phyloP scores from a whole-genome alignment of 2,888 invertebrate species.

The Ennomos fuscantarius region DNA sequence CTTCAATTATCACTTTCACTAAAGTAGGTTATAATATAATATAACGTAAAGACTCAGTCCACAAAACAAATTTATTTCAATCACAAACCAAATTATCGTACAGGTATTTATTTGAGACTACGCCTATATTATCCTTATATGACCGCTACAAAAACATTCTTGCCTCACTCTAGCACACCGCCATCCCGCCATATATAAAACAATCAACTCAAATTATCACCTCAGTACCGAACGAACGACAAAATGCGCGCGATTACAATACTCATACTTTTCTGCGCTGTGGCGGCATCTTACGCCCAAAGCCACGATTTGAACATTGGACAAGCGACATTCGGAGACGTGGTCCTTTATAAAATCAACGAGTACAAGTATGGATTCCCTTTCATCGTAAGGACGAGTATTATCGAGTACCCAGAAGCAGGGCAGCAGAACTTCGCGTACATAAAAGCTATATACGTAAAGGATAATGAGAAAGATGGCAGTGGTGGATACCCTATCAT shows the following conservation, averaged over 20 bases:
- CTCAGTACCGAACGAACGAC: slow-evolving; percentile 71
- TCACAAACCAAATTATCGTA: not conserved
- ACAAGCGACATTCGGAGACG: slow-evolving; percentile 67
- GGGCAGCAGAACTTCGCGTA: slow-evolving; percentile 67
- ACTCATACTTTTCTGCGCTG: slow-evolving; percentile 53
- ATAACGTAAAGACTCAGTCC: no score
- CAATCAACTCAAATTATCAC: slow-evolving; percentile 57
- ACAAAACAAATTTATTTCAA: not conserved
- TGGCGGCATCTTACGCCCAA: slow-evolving; percentile 56
- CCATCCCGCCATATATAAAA: slow-evolving; percentile 66
- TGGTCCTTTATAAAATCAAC: slow-evolving; percentile 62
- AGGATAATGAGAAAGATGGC: slow-evolving; percentile 68
- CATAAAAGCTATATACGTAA: slow-evolving; percentile 67
- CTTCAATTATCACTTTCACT: no score
- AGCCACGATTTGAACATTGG: slow-evolving; percentile 71
- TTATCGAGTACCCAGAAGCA: slow-evolving; percentile 68
- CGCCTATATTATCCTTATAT: no score
- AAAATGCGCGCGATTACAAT: slow-evolving; percentile 61
- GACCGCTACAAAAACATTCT: slow-evolving; percentile 19
- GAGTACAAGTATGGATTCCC: slow-evolving; percentile 75
- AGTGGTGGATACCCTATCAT: slow-evolving; percentile 70
- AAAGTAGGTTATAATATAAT: no score
- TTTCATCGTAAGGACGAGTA: slow-evolving; percentile 60
- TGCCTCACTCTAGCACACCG: slow-evolving; percentile 53
- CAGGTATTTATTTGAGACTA: no score